Conservation (phyloP, 2,888 invertebrate species). For the Philaethria dido region DNA sequence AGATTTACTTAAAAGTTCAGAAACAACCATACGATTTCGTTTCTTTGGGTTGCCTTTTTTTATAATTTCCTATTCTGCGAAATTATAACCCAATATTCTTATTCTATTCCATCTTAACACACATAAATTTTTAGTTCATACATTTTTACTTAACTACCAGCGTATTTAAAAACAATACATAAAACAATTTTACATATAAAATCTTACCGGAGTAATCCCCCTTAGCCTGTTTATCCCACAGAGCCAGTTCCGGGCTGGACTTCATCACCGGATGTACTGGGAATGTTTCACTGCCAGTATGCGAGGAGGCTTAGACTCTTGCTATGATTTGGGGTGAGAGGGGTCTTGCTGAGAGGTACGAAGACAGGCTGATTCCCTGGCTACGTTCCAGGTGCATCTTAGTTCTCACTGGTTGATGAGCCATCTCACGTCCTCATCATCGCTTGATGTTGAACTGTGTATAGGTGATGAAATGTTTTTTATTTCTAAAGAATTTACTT, state of each 20-base stretch:
- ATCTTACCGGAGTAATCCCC: slow-evolving; percentile 74
- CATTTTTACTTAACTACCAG: no score
- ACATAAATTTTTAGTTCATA: no score
- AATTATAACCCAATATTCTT: no score
- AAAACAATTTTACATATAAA: no score
- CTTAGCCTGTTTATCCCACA: slow-evolving; percentile 80
- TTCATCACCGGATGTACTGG: slow-evolving; percentile 79
- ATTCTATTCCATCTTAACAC: no score
- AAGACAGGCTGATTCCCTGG: slow-evolving; percentile 68
- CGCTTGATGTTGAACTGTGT: slow-evolving; percentile 88
- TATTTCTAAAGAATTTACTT: no score
- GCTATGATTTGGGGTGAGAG: slow-evolving; percentile 71
- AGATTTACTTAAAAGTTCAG: no score
- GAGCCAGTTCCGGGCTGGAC: slow-evolving; percentile 78
- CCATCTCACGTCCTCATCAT: slow-evolving; percentile 86
- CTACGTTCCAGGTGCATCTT: slow-evolving; percentile 72
- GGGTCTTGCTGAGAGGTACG: slow-evolving; percentile 57
- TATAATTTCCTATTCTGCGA: no score
- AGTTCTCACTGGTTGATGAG: slow-evolving; percentile 76
- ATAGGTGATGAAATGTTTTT: neutral
- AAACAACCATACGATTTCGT: no score
- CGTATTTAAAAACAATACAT: no score
- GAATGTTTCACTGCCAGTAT: slow-evolving; percentile 72
- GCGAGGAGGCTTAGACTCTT: slow-evolving; percentile 74
- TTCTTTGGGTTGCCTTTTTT: no score